Evolutionary conservation across 64 coral and sea anemone species (phyloP), one percentile per base, ranked within the genome.

Genomic region (Pachyseris speciosa): DNA sequence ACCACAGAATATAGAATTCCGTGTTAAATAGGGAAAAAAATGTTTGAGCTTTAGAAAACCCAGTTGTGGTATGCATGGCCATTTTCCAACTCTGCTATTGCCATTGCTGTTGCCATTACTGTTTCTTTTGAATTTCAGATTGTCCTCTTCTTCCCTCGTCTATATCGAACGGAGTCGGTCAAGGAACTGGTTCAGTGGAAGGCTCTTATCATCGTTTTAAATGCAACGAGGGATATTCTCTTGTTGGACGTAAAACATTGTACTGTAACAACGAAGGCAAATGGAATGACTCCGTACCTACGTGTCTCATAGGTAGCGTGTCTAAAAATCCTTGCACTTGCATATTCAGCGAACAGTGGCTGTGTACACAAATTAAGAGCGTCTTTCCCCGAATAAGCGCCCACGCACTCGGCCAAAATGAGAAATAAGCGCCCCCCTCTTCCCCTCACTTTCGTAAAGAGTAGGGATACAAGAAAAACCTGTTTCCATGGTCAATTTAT

Each of bases 201-300:
- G 77, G 77, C 24, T 81, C 52, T 61, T 31, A 33, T 0, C 77
- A 81, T 81, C 34, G 41, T 15, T 81, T 81, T 22, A 37, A 7
- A 24, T 81, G 77, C 1, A 15, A 61, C 2, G 29, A 81, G 16
- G 77, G 77, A 81, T 63, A 39, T 39, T 81, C 77, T 26, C 33
- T 81, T 10, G 77, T 81, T 37, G 77, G 77, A 61, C 19, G 36
- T 9, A 22, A 40, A 10, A 61, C 77, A 2, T 33, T 81, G 53
- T 17, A 37, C 19, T 81, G 77, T 9, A 61, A n/a, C 40, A 25
- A 81, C 5, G 36, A 40, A 1, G 77, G 77, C 10, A 37, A 37
- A 37, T 81, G 77, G 77, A 81, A 81, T 81, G 77, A 53, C 20
- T 81, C 77, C 26, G 77, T 61, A 27, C 77, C 77, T n/a, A 61